Evolutionary conservation across 2,113 vertebrate genomes (phyloP).

Genomic region (Lophochroa leadbeateri): DNA sequence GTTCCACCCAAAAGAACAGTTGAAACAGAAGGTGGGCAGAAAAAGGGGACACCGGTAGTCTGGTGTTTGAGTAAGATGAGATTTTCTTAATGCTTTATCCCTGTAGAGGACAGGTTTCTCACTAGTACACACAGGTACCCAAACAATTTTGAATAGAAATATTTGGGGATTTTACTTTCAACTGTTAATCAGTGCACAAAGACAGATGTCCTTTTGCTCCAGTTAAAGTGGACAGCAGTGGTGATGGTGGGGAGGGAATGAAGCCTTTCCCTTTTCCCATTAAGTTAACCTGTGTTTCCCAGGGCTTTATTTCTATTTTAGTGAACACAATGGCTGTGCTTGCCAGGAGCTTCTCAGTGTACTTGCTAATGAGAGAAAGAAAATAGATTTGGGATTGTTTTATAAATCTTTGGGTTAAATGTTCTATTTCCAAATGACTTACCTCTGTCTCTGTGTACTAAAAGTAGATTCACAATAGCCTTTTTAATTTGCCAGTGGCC

Average conservation of each 20-base stretch:
- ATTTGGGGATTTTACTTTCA: neutral
- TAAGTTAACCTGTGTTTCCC: neutral
- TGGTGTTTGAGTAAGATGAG: neutral
- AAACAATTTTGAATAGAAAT: neutral
- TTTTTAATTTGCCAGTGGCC: neutral
- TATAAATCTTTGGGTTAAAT: neutral
- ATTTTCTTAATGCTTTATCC: too few relatives aligned
- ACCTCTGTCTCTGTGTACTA: neutral
- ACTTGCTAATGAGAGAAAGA: neutral
- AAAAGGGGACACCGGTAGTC: too few relatives aligned
- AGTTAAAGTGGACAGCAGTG: rapidly evolving
- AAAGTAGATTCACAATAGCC: neutral
- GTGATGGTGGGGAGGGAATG: neutral
- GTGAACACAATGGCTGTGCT: neutral
- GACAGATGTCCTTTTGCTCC: neutral
- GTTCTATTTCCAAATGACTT: neutral
- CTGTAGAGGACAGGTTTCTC: neutral
- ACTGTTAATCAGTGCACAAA: neutral
- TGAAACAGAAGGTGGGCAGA: rapidly evolving
- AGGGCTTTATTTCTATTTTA: neutral
- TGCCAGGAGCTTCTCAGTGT: neutral
- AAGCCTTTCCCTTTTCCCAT: neutral
- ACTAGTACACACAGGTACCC: too few relatives aligned
- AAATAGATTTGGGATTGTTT: neutral
- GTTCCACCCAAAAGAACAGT: neutral